Evolutionary conservation across 2,888 invertebrate genomes (phyloP), one percentile per base, ranked within the genome.

Genomic region (Lydus trimaculatus): DNA sequence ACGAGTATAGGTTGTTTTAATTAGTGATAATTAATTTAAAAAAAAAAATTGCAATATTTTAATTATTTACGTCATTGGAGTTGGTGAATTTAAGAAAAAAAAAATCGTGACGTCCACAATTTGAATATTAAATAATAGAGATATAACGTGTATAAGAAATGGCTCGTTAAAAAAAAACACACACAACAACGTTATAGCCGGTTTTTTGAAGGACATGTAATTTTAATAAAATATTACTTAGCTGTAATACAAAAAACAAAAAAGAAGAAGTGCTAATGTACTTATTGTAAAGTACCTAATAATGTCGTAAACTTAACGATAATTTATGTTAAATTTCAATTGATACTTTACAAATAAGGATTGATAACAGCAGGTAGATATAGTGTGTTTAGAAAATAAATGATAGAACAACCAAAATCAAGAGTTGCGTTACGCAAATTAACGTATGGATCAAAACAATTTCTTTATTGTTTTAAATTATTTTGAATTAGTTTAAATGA

Each of bases 401-500:
- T 3, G 4, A 28, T 4, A 28, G 4, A 4, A 28, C 28, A 28
- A 28, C 2, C 28, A 28, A 28, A 13, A 52, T 52, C 52, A 11
- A 52, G 25, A 52, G 52, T 25, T 52, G 52, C 52, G 52, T 52
- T 52, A 52, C 52, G 52, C 52, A 52, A 52, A 52, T 52, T 23
- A 25, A 11, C 23, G 25, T 31, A 31, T 28, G 20, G 39, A 48
- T 63, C 48, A 63, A 65, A 69, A 69, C 63, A 65, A 69, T 65
- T 62, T 63, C 62, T 69, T 69, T 58, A 69, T 69, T 58, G 62
- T 31, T 62, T 69, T 65, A 69, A 69, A 65, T 69, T 65, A 62
- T 69, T 65, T 58, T 63, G 65, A 69, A 69, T 69, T 65, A 69
- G 69, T 58, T 63, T 65, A 65, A 69, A 65, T 65, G 62, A 69